phyloP scores from a whole-genome alignment of 2,113 vertebrate species.

The Rhinopomastus cyanomelas region DNA sequence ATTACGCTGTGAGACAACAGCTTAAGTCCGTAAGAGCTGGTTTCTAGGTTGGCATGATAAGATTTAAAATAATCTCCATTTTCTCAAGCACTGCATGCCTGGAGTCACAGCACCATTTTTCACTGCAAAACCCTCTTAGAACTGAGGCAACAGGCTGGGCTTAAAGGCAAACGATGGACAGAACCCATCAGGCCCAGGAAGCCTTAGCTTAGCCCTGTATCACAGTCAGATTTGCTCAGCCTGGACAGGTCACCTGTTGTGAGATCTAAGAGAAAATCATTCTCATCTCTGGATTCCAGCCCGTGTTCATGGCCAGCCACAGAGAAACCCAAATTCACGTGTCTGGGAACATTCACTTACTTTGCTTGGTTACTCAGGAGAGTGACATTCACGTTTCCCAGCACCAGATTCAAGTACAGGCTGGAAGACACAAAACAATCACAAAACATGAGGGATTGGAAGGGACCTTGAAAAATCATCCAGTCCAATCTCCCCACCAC shows the following conservation, averaged over 20 bases:
- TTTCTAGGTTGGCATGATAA: neutral
- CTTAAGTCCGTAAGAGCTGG: neutral
- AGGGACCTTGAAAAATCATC: too few relatives aligned
- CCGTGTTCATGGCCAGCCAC: neutral
- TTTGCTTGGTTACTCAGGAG: slow-evolving; percentile 97
- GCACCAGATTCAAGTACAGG: slow-evolving; percentile 92
- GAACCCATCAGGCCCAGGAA: accelerated
- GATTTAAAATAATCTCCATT: neutral
- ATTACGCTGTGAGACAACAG: neutral
- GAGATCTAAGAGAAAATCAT: neutral
- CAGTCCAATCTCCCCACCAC: too few relatives aligned
- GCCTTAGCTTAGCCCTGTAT: accelerated
- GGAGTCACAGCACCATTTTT: neutral
- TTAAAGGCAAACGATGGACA: neutral
- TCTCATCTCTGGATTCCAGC: neutral
- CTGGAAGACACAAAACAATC: slow-evolving; percentile 76
- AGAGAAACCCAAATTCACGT: neutral
- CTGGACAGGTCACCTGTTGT: neutral
- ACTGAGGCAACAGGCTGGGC: neutral
- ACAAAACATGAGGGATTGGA: too few relatives aligned
- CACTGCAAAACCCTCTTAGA: neutral
- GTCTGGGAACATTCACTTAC: slow-evolving; percentile 60
- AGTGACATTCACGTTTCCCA: slow-evolving; percentile 95
- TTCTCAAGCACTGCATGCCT: neutral
- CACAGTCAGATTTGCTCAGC: accelerated